Conservation (phyloP, 1,140 invertebrate species). For the Grapholita molesta region DNA sequence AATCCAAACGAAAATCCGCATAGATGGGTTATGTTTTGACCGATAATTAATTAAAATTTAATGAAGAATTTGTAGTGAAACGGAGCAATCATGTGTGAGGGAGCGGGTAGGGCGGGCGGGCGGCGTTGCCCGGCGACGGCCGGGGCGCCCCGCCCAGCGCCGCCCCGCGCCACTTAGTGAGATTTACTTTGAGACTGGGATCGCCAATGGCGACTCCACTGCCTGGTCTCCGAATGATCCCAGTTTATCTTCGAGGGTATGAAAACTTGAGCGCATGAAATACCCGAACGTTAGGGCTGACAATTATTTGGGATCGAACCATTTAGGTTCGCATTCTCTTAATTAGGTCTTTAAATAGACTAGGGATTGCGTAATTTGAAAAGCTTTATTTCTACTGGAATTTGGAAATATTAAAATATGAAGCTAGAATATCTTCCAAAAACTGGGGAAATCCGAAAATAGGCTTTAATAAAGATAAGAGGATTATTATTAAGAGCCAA, state of each 20-base stretch:
- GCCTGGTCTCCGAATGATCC: neutral
- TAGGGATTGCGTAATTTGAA: too few species aligned
- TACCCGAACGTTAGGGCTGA: neutral
- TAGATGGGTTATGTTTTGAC: neutral
- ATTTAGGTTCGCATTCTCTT: too few species aligned
- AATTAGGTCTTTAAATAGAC: too few species aligned
- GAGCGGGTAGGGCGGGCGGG: constrained; percentile 38
- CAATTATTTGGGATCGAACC: neutral
- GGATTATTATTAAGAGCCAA: too few species aligned
- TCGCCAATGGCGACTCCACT: constrained; percentile 43
- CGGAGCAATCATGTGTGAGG: constrained; percentile 19
- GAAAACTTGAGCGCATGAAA: neutral
- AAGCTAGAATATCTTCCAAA: too few species aligned
- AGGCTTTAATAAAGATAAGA: too few species aligned
- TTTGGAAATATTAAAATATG: too few species aligned
- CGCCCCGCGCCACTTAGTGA: constrained; percentile 41
- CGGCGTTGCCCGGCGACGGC: constrained; percentile 57
- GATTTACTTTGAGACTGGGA: constrained; percentile 42
- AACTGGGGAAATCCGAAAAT: too few species aligned
- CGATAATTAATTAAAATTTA: constrained; percentile 2
- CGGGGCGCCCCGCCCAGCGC: constrained; percentile 57
- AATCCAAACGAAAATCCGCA: neutral
- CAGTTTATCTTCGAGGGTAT: neutral
- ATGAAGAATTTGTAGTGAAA: constrained; percentile 8
- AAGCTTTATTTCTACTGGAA: too few species aligned